A percentile compares a stretch with the other conserved stretches of the same genome.
Evolutionary conservation across 2,888 invertebrate genomes (phyloP).

Genomic region (Prostheceraeus crozeri): DNA sequence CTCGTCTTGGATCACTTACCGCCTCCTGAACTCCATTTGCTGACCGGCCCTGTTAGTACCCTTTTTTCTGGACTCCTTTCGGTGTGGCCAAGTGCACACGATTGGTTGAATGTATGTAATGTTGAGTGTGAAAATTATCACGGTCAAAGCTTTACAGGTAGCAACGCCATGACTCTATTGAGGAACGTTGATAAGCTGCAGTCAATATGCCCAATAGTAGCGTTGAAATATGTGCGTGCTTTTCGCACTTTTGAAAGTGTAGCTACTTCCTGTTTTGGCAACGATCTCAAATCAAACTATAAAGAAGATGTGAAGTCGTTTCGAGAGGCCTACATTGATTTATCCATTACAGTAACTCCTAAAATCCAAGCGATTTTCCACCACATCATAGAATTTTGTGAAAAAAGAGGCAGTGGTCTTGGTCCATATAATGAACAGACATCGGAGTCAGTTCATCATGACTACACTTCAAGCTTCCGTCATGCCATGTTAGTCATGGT

Average conservation of each 20-base stretch:
- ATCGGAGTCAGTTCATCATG: background rate
- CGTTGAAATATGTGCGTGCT: constrained; percentile 1
- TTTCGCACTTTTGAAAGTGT: background rate
- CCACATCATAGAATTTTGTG: constrained; percentile 4
- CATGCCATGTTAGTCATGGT: no score
- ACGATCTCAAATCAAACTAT: background rate
- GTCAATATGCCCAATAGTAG: background rate
- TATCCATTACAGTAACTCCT: constrained; percentile 1
- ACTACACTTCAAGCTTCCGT: no score
- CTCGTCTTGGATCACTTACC: no score
- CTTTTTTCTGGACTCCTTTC: no score
- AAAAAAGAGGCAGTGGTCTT: constrained; percentile 1
- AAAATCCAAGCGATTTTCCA: constrained; percentile 21
- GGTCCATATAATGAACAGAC: constrained; percentile 1
- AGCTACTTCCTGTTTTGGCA: constrained; percentile 1
- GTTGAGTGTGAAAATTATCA: no score
- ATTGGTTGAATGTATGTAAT: no score
- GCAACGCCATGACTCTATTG: no score
- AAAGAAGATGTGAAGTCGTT: background rate
- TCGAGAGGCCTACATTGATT: background rate
- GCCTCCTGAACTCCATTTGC: no score
- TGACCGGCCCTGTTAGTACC: no score
- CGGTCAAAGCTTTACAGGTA: no score
- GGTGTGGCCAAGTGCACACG: no score
- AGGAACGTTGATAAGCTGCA: no score